phyloP scores from a whole-genome alignment of 1,140 invertebrate species.

The Anadara kagoshimensis region DNA sequence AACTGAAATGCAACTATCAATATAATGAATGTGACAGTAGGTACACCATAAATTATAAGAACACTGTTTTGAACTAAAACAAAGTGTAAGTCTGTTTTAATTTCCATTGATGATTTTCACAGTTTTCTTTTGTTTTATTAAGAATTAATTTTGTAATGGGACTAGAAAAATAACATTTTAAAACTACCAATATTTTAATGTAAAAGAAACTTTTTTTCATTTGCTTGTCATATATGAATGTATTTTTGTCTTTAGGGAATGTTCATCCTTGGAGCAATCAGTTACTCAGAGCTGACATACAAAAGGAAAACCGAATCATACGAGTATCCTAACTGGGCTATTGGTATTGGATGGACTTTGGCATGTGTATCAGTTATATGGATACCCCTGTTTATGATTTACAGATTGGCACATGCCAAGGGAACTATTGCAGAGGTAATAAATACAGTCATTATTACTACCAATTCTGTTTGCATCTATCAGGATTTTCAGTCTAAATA shows the following conservation, averaged over 20 bases:
- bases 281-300: slow-evolving; percentile 77
- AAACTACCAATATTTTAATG: too few species aligned
- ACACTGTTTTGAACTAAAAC: too few species aligned
- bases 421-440: slow-evolving; percentile 62
- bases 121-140: too few species aligned
- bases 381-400: slow-evolving; percentile 69
- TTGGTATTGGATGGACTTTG: slow-evolving; percentile 65
- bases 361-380: slow-evolving; percentile 62
- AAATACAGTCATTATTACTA: background rate
- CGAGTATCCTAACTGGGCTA: slow-evolving; percentile 65
- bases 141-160: too few species aligned
- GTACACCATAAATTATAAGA: too few species aligned
- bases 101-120: too few species aligned
- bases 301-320: slow-evolving; percentile 54
- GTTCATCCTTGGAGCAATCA: slow-evolving; percentile 77
- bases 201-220: too few species aligned
- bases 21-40: too few species aligned
- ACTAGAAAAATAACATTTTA: too few species aligned
- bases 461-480: background rate
- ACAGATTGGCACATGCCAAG: slow-evolving; percentile 49
- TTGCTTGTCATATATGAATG: background rate
- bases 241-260: slow-evolving; percentile 75
- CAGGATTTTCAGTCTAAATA: background rate
- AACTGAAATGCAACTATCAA: too few species aligned
- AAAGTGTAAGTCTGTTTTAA: too few species aligned